Conservation (phyloP, 64 coral and sea anemone species). For the Montipora efflorescens region DNA sequence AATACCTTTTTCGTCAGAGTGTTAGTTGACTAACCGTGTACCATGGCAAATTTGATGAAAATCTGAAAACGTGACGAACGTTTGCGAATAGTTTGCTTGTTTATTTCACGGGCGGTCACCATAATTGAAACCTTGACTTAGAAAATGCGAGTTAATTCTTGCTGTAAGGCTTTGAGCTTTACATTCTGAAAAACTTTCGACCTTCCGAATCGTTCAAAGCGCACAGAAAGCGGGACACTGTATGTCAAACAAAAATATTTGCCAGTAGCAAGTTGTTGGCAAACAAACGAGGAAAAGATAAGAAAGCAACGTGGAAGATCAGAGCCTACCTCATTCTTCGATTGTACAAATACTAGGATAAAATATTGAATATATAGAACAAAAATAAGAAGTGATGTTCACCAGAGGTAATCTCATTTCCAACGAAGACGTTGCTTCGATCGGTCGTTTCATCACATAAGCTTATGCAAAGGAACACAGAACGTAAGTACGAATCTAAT, state of each 20-base stretch:
- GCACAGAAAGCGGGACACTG: background rate
- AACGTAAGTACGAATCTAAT: background rate
- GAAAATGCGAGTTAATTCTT: background rate
- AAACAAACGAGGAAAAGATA: background rate
- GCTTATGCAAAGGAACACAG: background rate
- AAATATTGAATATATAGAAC: too few relatives aligned
- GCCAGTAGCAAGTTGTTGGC: background rate
- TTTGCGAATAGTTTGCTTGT: too few relatives aligned
- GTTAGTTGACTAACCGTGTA: too few relatives aligned
- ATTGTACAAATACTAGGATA: too few relatives aligned
- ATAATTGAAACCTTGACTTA: background rate
- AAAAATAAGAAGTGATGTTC: background rate
- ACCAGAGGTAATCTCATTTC: background rate
- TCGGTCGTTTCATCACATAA: too few relatives aligned
- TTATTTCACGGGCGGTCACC: too few relatives aligned
- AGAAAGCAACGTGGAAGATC: too few relatives aligned
- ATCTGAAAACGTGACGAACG: too few relatives aligned
- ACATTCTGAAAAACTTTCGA: background rate
- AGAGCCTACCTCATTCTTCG: background rate
- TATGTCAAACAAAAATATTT: constrained; percentile 40
- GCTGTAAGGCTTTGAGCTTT: background rate
- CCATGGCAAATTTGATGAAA: too few relatives aligned
- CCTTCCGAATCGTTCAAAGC: background rate
- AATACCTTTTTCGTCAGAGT: too few relatives aligned
- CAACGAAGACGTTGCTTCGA: background rate